Conservation (phyloP, 2,797 vertebrate genomes). For the Calcarius lapponicus region DNA sequence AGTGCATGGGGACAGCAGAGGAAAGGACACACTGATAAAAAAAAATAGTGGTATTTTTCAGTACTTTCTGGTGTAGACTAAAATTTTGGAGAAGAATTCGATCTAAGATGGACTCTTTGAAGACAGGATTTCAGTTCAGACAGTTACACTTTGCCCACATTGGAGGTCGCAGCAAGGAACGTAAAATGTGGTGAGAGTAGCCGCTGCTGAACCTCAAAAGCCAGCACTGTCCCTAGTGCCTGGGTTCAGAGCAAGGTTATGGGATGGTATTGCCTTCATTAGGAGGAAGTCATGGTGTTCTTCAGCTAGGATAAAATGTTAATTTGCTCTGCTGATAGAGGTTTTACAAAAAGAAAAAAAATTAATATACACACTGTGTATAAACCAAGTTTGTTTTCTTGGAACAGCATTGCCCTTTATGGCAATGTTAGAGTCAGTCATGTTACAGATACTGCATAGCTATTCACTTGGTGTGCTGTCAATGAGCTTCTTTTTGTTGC, state of each 20-base stretch:
- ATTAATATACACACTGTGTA: background rate
- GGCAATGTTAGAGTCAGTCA: background rate
- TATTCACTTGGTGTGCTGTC: background rate
- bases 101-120: background rate
- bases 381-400: background rate
- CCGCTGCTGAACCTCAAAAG: background rate
- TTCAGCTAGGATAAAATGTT: background rate
- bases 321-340: background rate
- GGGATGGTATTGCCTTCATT: background rate
- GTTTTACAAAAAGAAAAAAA: background rate
- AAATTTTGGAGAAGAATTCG: background rate
- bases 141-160: background rate
- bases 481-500: constrained; percentile 1
- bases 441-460: background rate
- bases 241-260: background rate
- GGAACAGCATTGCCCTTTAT: background rate
- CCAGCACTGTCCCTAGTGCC: accelerated
- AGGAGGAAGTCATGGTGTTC: background rate
- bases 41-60: background rate
- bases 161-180: background rate
- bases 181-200: background rate
- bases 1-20: background rate
- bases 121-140: background rate
- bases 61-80: background rate
- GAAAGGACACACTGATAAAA: background rate